phyloP scores from a whole-genome alignment of 2,113 vertebrate genomes.

The Grus americana region DNA sequence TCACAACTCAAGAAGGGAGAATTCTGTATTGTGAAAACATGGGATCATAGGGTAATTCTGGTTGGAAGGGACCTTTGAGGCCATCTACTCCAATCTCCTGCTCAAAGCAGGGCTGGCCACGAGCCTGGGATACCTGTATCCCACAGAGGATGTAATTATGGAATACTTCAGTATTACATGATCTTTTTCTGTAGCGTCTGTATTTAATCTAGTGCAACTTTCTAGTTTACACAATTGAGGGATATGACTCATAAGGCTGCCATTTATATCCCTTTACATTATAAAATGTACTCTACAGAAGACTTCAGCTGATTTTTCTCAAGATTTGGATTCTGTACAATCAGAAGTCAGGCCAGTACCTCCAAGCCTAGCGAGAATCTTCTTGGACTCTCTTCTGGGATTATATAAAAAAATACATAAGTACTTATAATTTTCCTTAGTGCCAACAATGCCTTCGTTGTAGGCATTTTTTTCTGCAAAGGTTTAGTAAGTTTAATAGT shows the following conservation, averaged over 20 bases:
- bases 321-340: conserved; percentile 24
- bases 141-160: neutral
- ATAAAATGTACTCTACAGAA: neutral
- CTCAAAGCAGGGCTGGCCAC: neutral
- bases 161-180: neutral
- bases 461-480: neutral
- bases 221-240: neutral
- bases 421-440: neutral
- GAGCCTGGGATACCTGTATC: neutral
- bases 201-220: neutral
- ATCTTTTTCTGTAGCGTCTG: neutral
- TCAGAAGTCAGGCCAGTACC: conserved; percentile 1
- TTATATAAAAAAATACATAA: neutral
- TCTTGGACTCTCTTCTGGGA: neutral
- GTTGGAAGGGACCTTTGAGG: neutral
- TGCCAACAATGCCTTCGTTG: neutral
- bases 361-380: neutral
- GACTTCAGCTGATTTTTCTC: conserved; percentile 38
- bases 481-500: neutral
- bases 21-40: fast-evolving
- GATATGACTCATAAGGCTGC: neutral
- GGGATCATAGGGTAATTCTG: neutral
- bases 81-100: neutral
- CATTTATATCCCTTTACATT: conserved; percentile 4
- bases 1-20: neutral